Evolutionary conservation across 2,113 vertebrate genomes (phyloP), one percentile per base, ranked within the genome.

Genomic region (Takifugu flavidus): DNA sequence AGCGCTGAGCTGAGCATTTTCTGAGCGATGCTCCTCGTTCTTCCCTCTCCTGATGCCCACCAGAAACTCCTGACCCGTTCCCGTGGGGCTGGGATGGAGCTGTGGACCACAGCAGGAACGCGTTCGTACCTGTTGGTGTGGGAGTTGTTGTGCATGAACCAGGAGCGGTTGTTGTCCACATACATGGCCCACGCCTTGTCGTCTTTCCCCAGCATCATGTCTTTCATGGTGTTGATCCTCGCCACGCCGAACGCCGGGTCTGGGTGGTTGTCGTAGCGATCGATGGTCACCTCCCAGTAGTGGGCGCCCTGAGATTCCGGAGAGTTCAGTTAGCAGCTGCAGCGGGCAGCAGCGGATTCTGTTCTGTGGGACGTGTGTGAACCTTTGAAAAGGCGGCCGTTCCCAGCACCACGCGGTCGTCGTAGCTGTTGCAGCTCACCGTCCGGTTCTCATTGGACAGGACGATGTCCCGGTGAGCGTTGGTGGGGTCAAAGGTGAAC

Each of bases 121-220:
- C 2, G 0, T 7, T 0, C 89, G 54, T 77, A 98, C 97, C 97
- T 92, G 82, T 93, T 98, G 77, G 96, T 99, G 85, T 99, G 97
- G 5, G 96, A 98, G 88, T 98, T 98, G 89, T 95, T 95, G 70
- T 99, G 97, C 96, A 99, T 98, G 89, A 98, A 98, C 97, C 97
- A 99, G 85, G 95, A 98, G 83, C 97, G 96, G 85, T 98, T 98
- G 92, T 96, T 99, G 90, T 99, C 97, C 85, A 99, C 96, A 0
- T 99, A 99, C 97, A 99, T 99, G 79, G 97, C 97, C 97, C 97
- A 99, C 0, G 96, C 96, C 72, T 95, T 98, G 84, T 98, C 96
- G 0, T 99, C 97, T 75, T 98, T 98, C 53, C 97, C 97, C 51
- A 98, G 85, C 97, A 99, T 99, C 91, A 95, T 94, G 86, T 99